Conservation (phyloP, 1,140 invertebrate genomes). For the Adoxophyes honmai region DNA sequence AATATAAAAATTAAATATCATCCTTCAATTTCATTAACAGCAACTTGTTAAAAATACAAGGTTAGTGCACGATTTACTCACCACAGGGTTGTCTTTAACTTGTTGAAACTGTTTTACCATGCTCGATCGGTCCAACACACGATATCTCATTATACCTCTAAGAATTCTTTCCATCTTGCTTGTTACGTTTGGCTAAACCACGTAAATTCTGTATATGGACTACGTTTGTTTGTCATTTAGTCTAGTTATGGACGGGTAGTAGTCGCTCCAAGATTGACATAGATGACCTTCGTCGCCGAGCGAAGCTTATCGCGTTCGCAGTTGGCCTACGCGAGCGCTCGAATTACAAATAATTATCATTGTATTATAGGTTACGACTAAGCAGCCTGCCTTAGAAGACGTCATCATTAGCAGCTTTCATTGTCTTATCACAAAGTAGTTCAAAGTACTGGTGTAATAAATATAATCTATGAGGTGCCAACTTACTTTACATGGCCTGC, state of each 20-base stretch:
- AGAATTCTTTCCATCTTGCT: constrained; percentile 88
- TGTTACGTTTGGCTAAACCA: neutral
- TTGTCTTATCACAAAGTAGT: neutral
- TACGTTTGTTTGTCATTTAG: neutral
- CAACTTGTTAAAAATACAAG: constrained; percentile 21
- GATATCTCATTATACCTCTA: constrained; percentile 92
- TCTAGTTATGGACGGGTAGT: neutral
- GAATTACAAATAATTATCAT: constrained; percentile 20
- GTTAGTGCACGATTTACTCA: constrained; percentile 72
- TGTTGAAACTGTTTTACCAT: constrained; percentile 95
- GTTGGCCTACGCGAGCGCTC: neutral
- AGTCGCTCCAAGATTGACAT: constrained; percentile 50
- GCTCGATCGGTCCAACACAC: constrained; percentile 85
- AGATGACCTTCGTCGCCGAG: constrained; percentile 65
- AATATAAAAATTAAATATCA: neutral
- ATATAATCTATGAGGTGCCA: too few species aligned
- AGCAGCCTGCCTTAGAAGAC: constrained; percentile 1
- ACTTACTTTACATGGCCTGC: too few species aligned
- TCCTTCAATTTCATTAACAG: constrained; percentile 2
- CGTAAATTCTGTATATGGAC: too few species aligned
- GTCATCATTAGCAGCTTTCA: constrained; percentile 8
- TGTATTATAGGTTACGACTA: constrained; percentile 16
- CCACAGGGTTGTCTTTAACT: constrained; percentile 91
- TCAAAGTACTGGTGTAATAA: neutral
- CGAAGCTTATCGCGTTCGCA: constrained; percentile 56